Base-by-base conservation (phyloP, 1,140 invertebrate genomes). In the Branchinecta lynchi region DNA sequence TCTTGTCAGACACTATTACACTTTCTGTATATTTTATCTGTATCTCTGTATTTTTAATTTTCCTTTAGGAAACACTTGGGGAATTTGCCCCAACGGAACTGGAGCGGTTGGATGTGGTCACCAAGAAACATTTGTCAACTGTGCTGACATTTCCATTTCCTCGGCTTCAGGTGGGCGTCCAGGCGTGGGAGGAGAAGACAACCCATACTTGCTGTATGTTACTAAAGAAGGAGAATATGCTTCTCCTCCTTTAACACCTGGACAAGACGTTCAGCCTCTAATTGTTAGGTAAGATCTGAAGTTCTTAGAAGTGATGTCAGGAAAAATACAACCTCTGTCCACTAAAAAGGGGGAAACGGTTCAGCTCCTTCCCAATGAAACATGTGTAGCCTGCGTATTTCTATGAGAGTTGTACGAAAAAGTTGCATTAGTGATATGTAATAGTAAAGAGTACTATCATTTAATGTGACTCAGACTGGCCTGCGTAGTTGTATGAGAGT, bases 111-210 rank as follows among this genome's bases (percentile, higher is more conserved):
- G 91, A 0, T 93, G 90, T 74, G 91, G 91, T 20, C 82, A 83
- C 69, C 88, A 91, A 65, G 90, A 94, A 79, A 92, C 88, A 0
- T 94, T 93, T 76, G 81, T 88, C 65, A 93, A 92, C 75, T 93
- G 91, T 75, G 91, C 90, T 0, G 90, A 94, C 75, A 83, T 93
- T 60, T 20, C 71, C 43, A 70, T 71, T 66, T 45, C 66, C 6
- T 69, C 68, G 15, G 69, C 66, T 65, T 69, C 71, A 17, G 68
- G 51, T 46, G 65, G 15, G 65, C 7, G 68, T 17, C 65, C 51
- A 51, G 43, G 65, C 46, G n/a, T 68, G 65, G 45, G 32, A 15
- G 8, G 17, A 17, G 32, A 51, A 20, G 65, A 66, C 46, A 66
- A 69, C 21, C 68, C 44, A 68, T 17, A 43, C 51, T 20, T 15